Percentiles rank a stretch among this genome's conserved stretches.
Evolutionary conservation across 2,888 invertebrate genomes (phyloP).

Genomic region (Sinohyriopsis cumingii): DNA sequence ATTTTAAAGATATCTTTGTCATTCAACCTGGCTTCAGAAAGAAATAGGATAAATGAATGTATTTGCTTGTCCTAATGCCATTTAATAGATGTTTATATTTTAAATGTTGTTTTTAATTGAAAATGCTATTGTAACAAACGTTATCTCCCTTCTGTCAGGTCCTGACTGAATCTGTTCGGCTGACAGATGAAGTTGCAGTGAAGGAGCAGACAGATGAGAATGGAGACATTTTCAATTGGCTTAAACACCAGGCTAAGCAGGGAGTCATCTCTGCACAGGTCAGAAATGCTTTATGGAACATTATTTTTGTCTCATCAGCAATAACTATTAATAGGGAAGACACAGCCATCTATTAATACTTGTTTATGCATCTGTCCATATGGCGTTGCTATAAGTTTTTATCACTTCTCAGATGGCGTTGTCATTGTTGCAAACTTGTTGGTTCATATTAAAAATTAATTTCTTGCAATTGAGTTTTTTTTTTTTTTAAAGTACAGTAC

Average conservation of each 20-base stretch:
- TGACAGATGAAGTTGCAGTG: slow-evolving; percentile 63
- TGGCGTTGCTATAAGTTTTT: background rate
- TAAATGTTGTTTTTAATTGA: too few species aligned
- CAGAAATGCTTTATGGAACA: background rate
- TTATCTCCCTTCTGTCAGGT: slow-evolving; percentile 43
- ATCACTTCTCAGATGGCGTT: too few species aligned
- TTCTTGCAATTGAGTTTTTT: too few species aligned
- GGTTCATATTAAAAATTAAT: too few species aligned
- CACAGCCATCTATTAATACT: background rate
- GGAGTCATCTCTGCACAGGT: slow-evolving; percentile 69
- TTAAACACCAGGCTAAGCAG: slow-evolving; percentile 67
- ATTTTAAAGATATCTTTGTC: background rate
- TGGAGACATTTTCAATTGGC: slow-evolving; percentile 69
- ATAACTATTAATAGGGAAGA: background rate
- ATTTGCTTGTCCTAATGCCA: background rate
- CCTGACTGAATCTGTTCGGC: slow-evolving; percentile 65
- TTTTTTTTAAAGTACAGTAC: too few species aligned
- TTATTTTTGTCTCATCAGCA: background rate
- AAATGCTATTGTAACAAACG: too few species aligned
- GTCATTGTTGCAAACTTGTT: too few species aligned
- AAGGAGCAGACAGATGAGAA: slow-evolving; percentile 67
- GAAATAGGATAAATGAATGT: too few species aligned
- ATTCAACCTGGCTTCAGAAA: background rate
- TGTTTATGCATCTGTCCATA: background rate
- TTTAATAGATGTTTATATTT: background rate